A percentile compares a stretch with the other conserved stretches of the same genome.
Conservation (phyloP, 2,797 vertebrate genomes). For the Malurus splendens region DNA sequence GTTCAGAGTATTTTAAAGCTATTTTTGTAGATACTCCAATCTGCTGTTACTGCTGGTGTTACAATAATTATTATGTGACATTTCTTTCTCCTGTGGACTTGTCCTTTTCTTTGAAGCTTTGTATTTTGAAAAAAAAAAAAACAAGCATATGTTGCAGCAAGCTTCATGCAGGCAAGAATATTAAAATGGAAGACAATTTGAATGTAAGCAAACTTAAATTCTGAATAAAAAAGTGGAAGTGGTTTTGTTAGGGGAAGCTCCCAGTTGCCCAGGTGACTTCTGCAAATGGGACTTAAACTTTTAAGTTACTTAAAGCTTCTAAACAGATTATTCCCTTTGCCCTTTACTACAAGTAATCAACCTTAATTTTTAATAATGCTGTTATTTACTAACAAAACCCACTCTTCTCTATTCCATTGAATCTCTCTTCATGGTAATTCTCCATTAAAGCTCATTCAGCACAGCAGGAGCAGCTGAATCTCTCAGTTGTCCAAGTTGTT, state of each 20-base stretch:
- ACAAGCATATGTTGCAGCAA: background rate
- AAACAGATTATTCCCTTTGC: constrained; percentile 16
- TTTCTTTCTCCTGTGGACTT: background rate
- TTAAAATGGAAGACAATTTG: background rate
- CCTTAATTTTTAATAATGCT: background rate
- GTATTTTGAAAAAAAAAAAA: background rate
- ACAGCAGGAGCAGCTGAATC: background rate
- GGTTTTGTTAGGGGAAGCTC: background rate
- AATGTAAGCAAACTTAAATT: background rate
- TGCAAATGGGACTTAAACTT: background rate
- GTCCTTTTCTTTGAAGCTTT: background rate
- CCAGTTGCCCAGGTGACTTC: background rate
- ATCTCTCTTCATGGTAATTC: background rate
- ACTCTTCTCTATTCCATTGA: background rate
- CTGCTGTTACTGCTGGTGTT: background rate
- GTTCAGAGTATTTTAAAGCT: background rate
- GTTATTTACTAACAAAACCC: constrained; percentile 4
- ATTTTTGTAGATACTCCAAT: background rate
- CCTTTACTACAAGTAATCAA: background rate
- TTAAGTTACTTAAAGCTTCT: constrained; percentile 8
- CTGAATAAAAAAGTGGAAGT: background rate
- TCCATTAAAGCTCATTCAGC: background rate
- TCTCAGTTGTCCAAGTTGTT: background rate
- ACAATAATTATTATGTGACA: background rate
- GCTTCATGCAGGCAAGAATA: background rate